Evolutionary conservation across 2,888 invertebrate species (phyloP), one percentile per base, ranked within the genome.

Genomic region (Synergus gifuensis): DNA sequence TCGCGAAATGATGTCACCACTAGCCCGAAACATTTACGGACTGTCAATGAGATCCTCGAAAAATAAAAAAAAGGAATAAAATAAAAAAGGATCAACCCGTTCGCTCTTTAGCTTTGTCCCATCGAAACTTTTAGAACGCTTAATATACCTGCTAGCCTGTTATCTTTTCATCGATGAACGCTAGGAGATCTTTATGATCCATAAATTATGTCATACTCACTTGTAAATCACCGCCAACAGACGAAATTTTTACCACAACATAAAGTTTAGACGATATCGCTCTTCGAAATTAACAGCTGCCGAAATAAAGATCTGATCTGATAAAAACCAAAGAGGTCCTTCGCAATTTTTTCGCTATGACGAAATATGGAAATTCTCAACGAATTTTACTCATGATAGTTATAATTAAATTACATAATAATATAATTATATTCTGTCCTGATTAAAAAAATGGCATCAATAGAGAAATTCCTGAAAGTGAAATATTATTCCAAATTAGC

Each of bases 1-100:
- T 78, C 79, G 80, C 77, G 83, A 86, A 73, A 84, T 85, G 86
- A 88, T 84, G 86, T 87, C 88, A 87, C 78, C 67, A 69, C 49
- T 73, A 54, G 36, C 16, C 18, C 86, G 83, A 84, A 83, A 87
- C 86, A 88, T 81, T 80, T 76, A 14, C 66, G 66, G 88, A 86
- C 83, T 88, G 69, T 79, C 83, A 86, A 87, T 84, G 60, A 67
- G 66, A 79, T 67, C 80, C 78, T 66, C 78, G 62, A 79, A 49
- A 44, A 67, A 81, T 79, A 79, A 66, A 18, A 11, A 12, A 36
- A 40, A 36, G 22, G 22, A 36, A 42, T 12, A 28, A 69, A 60
- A 18, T 12, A 28, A 69, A 60, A 60, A 60, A 81, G 76, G n/a
- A 79, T 58, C 46, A 77, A 76, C 58, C 44, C 44, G 44, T 83